A percentile compares a stretch with the other conserved stretches of the same genome.
Evolutionary conservation across 1,140 invertebrate species (phyloP).

Genomic region (Drosophila orosa): DNA sequence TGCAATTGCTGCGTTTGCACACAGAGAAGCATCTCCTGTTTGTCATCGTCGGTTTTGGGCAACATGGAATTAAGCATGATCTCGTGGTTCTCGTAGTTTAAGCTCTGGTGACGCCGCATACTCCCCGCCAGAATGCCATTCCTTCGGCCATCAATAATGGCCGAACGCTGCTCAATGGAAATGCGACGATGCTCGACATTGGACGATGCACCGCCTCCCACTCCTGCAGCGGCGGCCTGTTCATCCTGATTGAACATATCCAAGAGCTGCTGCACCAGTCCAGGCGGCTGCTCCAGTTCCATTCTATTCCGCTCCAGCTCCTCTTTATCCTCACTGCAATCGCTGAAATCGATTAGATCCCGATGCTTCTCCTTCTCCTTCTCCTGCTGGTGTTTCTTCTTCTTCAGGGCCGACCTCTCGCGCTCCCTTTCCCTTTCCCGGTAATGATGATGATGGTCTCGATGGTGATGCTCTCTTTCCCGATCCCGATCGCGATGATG

Average conservation of each 20-base stretch:
- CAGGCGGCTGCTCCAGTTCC: conserved; percentile 40
- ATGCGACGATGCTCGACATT: conserved; percentile 75
- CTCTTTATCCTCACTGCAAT: conserved; percentile 73
- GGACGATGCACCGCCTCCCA: not conserved
- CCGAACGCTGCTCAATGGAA: conserved; percentile 73
- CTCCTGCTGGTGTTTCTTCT: conserved; percentile 54
- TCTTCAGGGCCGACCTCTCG: conserved; percentile 39
- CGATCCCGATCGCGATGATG: conserved; percentile 52
- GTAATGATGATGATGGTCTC: conserved; percentile 14
- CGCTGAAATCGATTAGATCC: conserved; percentile 80
- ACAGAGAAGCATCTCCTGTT: conserved; percentile 67
- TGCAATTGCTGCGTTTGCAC: conserved; percentile 64
- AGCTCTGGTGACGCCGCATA: conserved; percentile 74
- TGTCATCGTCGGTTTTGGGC: conserved; percentile 70
- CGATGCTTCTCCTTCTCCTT: conserved; percentile 31
- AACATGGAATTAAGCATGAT: conserved; percentile 68
- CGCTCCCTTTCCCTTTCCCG: conserved; percentile 10
- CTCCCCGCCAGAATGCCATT: conserved; percentile 77
- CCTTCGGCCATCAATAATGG: conserved; percentile 70
- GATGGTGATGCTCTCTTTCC: not conserved
- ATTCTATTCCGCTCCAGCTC: conserved; percentile 22
- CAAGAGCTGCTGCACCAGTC: conserved; percentile 57
- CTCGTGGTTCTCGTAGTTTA: conserved; percentile 83
- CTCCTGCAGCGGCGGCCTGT: not conserved
- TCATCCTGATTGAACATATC: conserved; percentile 59